Base-by-base conservation (phyloP, 2,113 vertebrate species). In the Polypterus senegalus region DNA sequence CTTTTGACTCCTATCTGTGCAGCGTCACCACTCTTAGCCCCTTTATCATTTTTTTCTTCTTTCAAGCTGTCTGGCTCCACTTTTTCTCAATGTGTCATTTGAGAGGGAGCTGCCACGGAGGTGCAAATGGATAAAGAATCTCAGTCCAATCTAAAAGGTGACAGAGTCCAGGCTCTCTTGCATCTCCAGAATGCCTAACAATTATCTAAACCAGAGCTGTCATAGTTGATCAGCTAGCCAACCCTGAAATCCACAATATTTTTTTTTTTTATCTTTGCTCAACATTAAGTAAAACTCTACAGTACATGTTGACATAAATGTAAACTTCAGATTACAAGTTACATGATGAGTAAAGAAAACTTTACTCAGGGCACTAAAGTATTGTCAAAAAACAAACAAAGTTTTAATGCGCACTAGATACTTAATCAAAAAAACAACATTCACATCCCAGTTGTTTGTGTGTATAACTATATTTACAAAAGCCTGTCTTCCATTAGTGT, bases 281-380 rank as follows among this genome's bases (percentile, higher is more conserved):
- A 77, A 64, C 62, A 60, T 47, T 67, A 65, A 75, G 72, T 51
- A 76, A 67, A 66, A 74, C 73, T 69, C 66, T 65, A 65, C 74
- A 59, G 73, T 65, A 57, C 61, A 52, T 63, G 60, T 67, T 70
- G 69, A 70, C 76, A 66, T 67, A 72, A 73, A 73, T 63, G 68
- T 70, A 70, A 72, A 58, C 57, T 49, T 57, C 62, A 57, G 49
- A 48, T 63, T 69, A 70, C 6, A 56, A 71, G 73, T 48, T 73
- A 57, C 48, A 63, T 74, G 27, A 27, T 27, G 73, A 77, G 74
- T 54, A 74, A 64, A 64, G 59, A 70, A 66, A 43, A 63, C 74
- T 78, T n/a, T n/a, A n/a, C n/a, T 62, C 64, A 77, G 72, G 73
- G 81, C 58, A 77, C 67, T 75, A 74, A 53, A 62, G n/a, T n/a